Evolutionary conservation across 2,888 invertebrate species (phyloP).

Genomic region (Oxycera nigricornis): DNA sequence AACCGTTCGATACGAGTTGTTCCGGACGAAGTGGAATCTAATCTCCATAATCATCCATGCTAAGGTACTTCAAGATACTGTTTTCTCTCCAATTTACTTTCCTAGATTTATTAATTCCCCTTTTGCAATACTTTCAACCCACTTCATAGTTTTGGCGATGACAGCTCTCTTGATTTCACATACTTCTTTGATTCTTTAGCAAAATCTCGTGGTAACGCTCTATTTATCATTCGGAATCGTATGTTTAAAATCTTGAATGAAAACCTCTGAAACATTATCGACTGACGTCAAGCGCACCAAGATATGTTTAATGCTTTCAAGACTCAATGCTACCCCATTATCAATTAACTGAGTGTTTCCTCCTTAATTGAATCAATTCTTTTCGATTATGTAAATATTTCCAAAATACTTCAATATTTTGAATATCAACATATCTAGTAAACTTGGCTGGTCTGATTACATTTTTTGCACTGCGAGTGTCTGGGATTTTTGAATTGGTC

Average conservation of each 20-base stretch:
- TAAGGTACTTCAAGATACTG: background rate
- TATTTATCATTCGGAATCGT: background rate
- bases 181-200: background rate
- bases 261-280: background rate
- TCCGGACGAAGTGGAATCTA: background rate
- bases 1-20: background rate
- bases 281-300: background rate
- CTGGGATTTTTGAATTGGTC: too few species aligned
- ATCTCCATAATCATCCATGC: background rate
- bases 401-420: too few species aligned
- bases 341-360: background rate
- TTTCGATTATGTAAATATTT: too few species aligned
- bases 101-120: background rate
- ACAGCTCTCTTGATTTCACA: background rate
- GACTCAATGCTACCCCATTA: background rate
- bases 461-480: too few species aligned
- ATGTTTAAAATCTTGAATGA: background rate
- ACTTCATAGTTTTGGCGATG: background rate
- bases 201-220: background rate
- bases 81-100: background rate
- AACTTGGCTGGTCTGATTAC: too few species aligned
- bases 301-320: background rate
- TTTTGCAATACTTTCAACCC: background rate
- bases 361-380: too few species aligned
- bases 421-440: too few species aligned